Evolutionary conservation across 2,113 vertebrate genomes (phyloP).

Genomic region (Vidua macroura): DNA sequence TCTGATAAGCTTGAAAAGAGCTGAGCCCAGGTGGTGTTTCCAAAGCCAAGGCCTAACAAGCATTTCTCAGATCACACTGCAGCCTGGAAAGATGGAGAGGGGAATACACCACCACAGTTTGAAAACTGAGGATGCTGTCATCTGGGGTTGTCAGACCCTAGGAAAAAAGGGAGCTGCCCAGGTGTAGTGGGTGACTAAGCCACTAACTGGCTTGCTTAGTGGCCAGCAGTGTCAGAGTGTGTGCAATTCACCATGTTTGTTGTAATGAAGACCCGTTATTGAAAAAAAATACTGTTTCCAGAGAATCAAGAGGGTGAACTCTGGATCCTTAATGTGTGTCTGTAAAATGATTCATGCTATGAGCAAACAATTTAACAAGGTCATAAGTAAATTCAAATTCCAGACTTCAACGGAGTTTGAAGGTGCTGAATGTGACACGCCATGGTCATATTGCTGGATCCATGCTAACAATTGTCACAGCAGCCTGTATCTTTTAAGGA

Average conservation of each 20-base stretch:
- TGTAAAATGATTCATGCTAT: not conserved
- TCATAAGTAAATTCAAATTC: not conserved
- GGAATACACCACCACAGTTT: not conserved
- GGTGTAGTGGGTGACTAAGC: not conserved
- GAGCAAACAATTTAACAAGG: not conserved
- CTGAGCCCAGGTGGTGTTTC: not conserved
- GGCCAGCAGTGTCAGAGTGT: not conserved
- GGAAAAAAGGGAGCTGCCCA: not conserved
- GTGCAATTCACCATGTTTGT: not conserved
- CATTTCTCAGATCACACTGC: not conserved
- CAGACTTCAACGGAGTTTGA: not conserved
- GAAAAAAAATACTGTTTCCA: not conserved
- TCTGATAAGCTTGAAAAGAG: not conserved
- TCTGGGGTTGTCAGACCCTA: not conserved
- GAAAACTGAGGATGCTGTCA: not conserved
- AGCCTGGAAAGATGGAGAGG: not conserved
- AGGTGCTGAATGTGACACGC: not conserved
- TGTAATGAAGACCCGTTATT: not conserved
- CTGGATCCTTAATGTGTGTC: not conserved
- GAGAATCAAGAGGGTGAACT: not conserved
- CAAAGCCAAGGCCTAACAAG: not conserved
- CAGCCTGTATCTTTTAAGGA: not conserved
- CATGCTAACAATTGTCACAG: not conserved
- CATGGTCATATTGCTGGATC: not conserved
- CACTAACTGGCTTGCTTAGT: not conserved